phyloP scores from a whole-genome alignment of 2,113 vertebrate species.

The Ctenodactylus gundi region DNA sequence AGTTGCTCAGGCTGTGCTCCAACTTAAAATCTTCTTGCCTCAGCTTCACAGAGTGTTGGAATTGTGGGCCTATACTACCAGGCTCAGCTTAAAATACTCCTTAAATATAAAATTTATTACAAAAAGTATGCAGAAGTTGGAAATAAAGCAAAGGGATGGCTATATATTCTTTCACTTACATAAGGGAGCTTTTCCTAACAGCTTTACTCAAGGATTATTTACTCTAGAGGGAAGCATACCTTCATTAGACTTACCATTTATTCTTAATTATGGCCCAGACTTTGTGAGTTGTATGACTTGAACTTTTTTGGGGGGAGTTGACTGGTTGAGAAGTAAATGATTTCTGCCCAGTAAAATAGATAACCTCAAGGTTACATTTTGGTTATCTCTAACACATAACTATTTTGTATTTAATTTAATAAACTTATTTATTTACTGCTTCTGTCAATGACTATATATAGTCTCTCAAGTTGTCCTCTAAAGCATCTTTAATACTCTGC shows the following conservation, averaged over 20 bases:
- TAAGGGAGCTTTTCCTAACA: not conserved
- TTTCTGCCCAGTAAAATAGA: constrained; percentile 21
- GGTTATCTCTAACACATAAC: not conserved
- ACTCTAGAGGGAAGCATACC: not conserved
- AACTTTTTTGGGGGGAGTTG: not conserved
- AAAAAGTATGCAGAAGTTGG: constrained; percentile 21
- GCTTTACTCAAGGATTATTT: not conserved
- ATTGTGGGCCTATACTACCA: too few species aligned
- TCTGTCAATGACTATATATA: not conserved
- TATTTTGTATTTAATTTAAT: constrained; percentile 44
- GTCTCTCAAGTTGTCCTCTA: constrained; percentile 24
- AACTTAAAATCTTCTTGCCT: too few species aligned
- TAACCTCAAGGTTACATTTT: constrained; percentile 18
- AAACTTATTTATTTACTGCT: not conserved
- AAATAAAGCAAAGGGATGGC: constrained; percentile 29
- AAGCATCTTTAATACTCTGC: not conserved
- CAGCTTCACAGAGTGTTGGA: too few species aligned
- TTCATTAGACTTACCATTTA: constrained; percentile 11
- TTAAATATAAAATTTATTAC: constrained; percentile 3
- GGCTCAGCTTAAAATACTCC: too few species aligned
- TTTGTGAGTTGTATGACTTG: constrained; percentile 25
- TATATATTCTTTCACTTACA: not conserved
- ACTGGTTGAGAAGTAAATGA: constrained; percentile 42
- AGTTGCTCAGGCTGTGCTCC: too few species aligned
- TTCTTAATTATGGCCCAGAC: not conserved